phyloP scores from a whole-genome alignment of 2,888 invertebrate genomes.

The Apodemia duryi region DNA sequence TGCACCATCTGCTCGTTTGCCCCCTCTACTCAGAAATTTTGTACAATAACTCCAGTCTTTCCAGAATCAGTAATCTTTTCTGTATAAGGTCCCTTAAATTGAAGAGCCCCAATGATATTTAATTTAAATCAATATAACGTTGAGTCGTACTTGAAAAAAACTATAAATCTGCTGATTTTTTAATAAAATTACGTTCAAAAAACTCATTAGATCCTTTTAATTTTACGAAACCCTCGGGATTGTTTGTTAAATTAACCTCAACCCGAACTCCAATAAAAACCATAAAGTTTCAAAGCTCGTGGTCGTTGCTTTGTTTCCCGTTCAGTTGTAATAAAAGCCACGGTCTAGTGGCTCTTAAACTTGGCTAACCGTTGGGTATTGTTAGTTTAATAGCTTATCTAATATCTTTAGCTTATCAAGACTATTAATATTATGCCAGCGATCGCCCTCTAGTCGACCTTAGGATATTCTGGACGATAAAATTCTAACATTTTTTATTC shows the following conservation, averaged over 20 bases:
- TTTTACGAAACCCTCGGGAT: conserved; percentile 3
- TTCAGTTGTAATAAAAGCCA: conserved; percentile 18
- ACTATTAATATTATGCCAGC: not conserved
- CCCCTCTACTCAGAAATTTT: too few relatives aligned
- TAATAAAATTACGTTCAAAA: not conserved
- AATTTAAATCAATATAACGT: too few relatives aligned
- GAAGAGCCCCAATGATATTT: too few relatives aligned
- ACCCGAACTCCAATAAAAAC: not conserved
- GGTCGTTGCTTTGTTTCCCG: conserved; percentile 13
- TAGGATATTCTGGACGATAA: too few relatives aligned
- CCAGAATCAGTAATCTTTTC: too few relatives aligned
- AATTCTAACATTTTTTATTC: too few relatives aligned
- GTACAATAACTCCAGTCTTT: too few relatives aligned
- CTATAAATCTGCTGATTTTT: not conserved
- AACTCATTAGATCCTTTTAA: conserved; percentile 5
- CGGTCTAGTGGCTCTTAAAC: conserved; percentile 9
- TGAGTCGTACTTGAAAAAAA: not conserved
- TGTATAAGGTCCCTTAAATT: too few relatives aligned
- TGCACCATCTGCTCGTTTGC: too few relatives aligned
- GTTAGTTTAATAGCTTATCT: conserved; percentile 4
- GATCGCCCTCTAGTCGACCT: too few relatives aligned
- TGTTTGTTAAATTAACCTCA: not conserved
- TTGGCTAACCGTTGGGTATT: conserved; percentile 10
- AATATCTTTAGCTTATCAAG: not conserved
- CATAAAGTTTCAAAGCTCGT: conserved; percentile 14